Conservation (phyloP, 1,140 invertebrate species). For the Aphelenchoides fujianensis region DNA sequence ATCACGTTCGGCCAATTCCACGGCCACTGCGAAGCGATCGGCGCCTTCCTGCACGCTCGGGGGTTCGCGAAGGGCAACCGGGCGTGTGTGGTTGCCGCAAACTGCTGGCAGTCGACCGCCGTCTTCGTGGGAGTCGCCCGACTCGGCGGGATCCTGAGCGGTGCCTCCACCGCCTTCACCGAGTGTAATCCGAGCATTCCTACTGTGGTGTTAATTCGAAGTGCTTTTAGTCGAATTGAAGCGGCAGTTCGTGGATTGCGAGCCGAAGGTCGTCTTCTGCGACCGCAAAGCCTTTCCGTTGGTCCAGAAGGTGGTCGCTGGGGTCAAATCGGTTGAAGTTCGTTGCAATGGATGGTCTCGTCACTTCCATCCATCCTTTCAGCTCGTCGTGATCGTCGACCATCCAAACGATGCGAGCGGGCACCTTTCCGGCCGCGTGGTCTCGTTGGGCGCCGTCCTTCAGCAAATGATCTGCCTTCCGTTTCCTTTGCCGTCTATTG, state of each 20-base stretch:
- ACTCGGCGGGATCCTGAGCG: constrained; percentile 5
- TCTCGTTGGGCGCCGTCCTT: not conserved
- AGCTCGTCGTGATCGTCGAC: constrained; percentile 5
- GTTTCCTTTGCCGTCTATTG: not conserved
- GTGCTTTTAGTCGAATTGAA: constrained; percentile 13
- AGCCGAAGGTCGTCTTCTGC: constrained; percentile 13
- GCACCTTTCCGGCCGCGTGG: not conserved
- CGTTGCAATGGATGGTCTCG: no score
- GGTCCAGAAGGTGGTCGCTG: not conserved
- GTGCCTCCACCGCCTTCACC: not conserved
- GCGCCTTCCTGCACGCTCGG: not conserved
- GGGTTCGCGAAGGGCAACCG: constrained; percentile 1
- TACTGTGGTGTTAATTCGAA: not conserved
- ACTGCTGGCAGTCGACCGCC: constrained; percentile 10
- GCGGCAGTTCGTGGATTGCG: not conserved
- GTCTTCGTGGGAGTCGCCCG: not conserved
- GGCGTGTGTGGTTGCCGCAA: not conserved
- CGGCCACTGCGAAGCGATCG: not conserved
- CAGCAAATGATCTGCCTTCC: not conserved
- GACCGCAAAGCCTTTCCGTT: not conserved
- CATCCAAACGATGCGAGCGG: not conserved
- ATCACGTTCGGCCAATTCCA: constrained; percentile 4
- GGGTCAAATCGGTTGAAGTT: no score
- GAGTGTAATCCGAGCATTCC: not conserved
- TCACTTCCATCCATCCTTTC: not conserved